Conservation (phyloP, 2,113 vertebrate genomes). For the Melanerpes aurifrons region DNA sequence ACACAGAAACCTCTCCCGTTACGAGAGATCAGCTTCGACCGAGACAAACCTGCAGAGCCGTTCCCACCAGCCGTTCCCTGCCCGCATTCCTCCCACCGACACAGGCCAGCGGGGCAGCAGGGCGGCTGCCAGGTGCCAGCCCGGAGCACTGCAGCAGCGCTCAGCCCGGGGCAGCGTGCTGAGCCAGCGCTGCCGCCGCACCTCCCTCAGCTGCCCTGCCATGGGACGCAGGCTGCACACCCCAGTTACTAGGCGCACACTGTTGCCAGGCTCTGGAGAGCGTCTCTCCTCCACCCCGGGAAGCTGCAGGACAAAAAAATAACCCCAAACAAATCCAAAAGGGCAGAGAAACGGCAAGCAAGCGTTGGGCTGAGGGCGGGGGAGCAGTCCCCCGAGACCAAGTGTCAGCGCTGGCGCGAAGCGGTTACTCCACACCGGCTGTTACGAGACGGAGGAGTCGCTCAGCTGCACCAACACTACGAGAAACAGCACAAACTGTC, state of each 20-base stretch:
- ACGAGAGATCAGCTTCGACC: not conserved
- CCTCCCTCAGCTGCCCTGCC: not conserved
- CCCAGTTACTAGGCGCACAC: not conserved
- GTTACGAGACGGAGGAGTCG: not conserved
- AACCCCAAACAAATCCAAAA: too few relatives aligned
- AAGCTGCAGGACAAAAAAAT: not conserved
- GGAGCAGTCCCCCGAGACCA: not conserved
- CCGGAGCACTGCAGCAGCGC: not conserved
- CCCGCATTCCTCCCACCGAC: not conserved
- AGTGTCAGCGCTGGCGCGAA: not conserved
- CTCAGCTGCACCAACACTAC: not conserved
- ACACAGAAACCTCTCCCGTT: not conserved
- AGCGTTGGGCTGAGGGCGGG: not conserved
- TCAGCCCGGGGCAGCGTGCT: rapidly evolving
- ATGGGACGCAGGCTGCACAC: not conserved
- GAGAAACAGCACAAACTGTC: not conserved
- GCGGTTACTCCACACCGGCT: not conserved
- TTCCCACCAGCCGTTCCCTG: not conserved
- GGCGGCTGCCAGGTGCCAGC: not conserved
- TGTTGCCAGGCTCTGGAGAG: conserved; percentile 45
- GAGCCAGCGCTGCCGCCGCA: not conserved
- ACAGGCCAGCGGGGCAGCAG: not conserved
- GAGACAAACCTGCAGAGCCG: not conserved
- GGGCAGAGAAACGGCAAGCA: not conserved
- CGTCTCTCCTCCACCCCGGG: not conserved